Conservation (phyloP, 2,113 vertebrate genomes). For the Mirounga angustirostris region DNA sequence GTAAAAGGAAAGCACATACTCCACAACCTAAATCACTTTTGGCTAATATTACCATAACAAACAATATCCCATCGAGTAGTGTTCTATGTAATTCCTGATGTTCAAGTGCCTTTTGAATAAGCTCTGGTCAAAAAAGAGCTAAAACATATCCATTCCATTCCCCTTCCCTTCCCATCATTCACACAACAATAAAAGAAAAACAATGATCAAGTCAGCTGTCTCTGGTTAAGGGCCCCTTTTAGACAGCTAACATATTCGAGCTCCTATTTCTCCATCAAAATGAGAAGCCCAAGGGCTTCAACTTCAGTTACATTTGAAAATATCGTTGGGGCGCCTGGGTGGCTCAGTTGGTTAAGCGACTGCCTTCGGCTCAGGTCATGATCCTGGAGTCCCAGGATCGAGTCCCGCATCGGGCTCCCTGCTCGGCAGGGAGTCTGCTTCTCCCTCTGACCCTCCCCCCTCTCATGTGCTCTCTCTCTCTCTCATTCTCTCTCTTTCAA, state of each 20-base stretch:
- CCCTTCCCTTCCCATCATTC: neutral
- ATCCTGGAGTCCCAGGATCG: no score
- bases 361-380: no score
- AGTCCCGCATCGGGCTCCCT: no score
- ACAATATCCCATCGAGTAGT: constrained; percentile 30
- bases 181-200: neutral
- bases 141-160: neutral
- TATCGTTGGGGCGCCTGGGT: neutral
- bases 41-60: neutral
- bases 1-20: neutral
- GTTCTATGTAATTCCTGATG: neutral
- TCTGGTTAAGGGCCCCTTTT: neutral
- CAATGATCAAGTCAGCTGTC: neutral
- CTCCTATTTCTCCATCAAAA: constrained; percentile 49
- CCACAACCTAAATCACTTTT: neutral
- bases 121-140: neutral
- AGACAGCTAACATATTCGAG: neutral
- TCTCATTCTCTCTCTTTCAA: no score
- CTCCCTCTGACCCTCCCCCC: no score
- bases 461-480: no score
- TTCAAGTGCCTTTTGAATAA: constrained; percentile 18
- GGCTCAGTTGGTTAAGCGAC: no score
- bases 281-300: neutral
- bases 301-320: constrained; percentile 30
- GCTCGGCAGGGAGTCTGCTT: no score